Evolutionary conservation across 2,113 vertebrate genomes (phyloP), one percentile per base, ranked within the genome.

Genomic region (Asarcornis scutulata): DNA sequence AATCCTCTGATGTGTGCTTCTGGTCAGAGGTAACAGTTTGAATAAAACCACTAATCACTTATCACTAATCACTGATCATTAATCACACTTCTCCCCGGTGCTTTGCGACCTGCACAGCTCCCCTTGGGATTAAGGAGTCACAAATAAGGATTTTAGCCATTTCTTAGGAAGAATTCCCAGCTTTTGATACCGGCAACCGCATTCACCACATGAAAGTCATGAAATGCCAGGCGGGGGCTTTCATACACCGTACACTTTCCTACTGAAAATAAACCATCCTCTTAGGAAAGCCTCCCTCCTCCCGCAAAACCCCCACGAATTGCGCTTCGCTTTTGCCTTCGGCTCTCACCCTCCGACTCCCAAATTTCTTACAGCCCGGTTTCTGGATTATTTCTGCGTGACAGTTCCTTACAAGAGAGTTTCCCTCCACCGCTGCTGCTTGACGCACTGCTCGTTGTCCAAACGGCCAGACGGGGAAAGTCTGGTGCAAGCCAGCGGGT

Each of bases 11-110:
- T 98, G 97, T 97, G 97, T 98, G 98, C 97, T 98, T 98, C 98
- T 98, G 98, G 98, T 98, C 98, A 98, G 97, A 98, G 98, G 98
- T 98, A 98, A 98, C 98, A 98, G 98, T 98, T 98, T 98, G 98
- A 98, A 98, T 98, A 98, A 98, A 98, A 98, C 98, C 98, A 97
- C 98, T 98, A 98, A 98, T 98, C 98, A 98, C 97, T 98, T 98
- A 98, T 98, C 97, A 97, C 97, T 97, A 98, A 98, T 98, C 97
- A 98, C 96, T 96, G 97, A 98, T 98, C 97, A 97, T 98, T 98
- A 98, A 98, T 98, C 98, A 98, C 96, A 95, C 97, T 98, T 97
- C 87, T 97, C 96, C 97, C 97, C 92, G 94, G 93, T 89, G 97
- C 96, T 95, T 71, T 92, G 97, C 96, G 95, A 97, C 97, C 89